Base-by-base conservation (phyloP, 2,888 invertebrate species). In the Tetranychus truncatus region DNA sequence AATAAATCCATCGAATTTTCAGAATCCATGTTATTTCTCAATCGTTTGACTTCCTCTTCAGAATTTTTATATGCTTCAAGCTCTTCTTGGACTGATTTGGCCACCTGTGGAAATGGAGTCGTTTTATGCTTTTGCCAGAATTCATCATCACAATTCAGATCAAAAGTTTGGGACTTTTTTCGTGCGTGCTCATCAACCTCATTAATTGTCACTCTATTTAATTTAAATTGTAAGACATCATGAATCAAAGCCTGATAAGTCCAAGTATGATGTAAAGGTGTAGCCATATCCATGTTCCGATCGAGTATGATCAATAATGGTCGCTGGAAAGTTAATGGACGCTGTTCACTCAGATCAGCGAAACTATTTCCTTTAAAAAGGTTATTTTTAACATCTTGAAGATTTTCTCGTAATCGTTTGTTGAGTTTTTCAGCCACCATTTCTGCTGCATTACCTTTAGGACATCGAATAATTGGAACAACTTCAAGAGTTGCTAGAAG, bases 221-320 rank as follows among this genome's bases (percentile, higher is more conserved):
- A 84, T 9, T 92, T 89, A 79, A 96, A 86, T 81, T 95, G 92
- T 76, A 99, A 83, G 6, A 97, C 91, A 86, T 99, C 99, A 83
- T 99, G 97, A 44, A 93, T 90, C 75, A 99, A 84, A 1, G 99
- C 97, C 84, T 99, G 99, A 83, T 99, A 99, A 0, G 97, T 99
- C 99, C 99, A 99, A 0, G 99, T 96, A 83, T 99, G 99, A 85
- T 97, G 97, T 77, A 99, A 84, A 44, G 95, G 95, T 69, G 97
- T 99, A 1, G 96, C 95, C 88, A 99, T 88, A 83, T 97, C 97
- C 78, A 95, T 87, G 83, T 92, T 95, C 77, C 97, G 87, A 83
- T 99, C 97, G 75, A 97, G 85, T 77, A 99, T 85, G 78, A 99
- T 89, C 55, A 99, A 85, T 80, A 99, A 86, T 0, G 97, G 97